Base-by-base conservation (phyloP, 2,113 vertebrate species). In the Carlito syrichta region DNA sequence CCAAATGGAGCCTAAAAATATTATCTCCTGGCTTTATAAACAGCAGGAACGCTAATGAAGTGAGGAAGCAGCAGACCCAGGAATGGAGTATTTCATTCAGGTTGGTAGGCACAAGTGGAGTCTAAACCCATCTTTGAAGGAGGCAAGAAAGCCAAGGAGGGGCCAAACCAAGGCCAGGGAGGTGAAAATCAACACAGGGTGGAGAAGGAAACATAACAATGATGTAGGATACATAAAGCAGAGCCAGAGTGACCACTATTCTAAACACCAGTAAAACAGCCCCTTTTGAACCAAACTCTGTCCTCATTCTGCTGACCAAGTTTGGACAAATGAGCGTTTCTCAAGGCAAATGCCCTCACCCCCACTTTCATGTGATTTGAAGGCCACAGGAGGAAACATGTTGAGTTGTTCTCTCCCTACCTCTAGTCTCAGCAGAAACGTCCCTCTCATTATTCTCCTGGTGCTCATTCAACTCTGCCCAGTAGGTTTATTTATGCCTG, bases 1-100 rank as follows among this genome's bases (percentile, higher is more conserved):
- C 98, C 97, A 98, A 98, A 98, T 98, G 98, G 98, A 98, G 98
- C 98, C 69, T 97, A 98, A 98, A 98, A 99, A 99, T 99, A 99
- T 98, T 98, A 98, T 99, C 98, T 98, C 98, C 98, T 97, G 97
- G 97, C 98, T 99, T 98, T 98, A 98, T 99, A 99, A 99, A 99
- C 99, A 99, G 86, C 94, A 94, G 97, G 45, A 91, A 96, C 38
- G 13, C 98, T 99, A 98, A 99, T 98, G 98, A 98, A 98, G 98
- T 98, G 98, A 98, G 96, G 97, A 32, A 97, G 97, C 95, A 0
- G 96, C 96, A 94, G 98, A 25, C 14, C 20, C 0, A 1, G 93
- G 96, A 97, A 97, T 60, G 93, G 98, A 97, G 90, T 6, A 2
- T 52, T 0, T 73, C 84, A 97, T 91, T 97, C 98, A 96, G 66